Conservation (phyloP, 2,888 invertebrate species). For the Caenorhabditis sulstoni region DNA sequence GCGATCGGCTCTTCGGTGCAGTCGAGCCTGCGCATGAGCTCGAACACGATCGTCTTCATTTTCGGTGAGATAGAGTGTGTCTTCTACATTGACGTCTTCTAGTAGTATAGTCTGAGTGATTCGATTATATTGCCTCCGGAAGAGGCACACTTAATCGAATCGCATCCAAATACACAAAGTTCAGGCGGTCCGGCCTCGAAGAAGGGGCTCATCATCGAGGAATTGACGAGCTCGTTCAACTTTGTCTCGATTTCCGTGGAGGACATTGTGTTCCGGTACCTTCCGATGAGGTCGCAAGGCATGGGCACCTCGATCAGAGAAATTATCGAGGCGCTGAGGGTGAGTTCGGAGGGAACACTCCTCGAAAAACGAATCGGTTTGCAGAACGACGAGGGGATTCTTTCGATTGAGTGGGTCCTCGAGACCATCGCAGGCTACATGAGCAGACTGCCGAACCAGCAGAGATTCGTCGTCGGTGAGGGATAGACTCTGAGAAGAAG, state of each 20-base stretch:
- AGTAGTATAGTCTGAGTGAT: conserved; percentile 1
- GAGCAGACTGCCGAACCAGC: conserved; percentile 66
- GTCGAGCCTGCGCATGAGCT: conserved; percentile 30
- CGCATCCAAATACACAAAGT: conserved; percentile 16
- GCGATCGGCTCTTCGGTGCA: conserved; percentile 57
- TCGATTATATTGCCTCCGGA: conserved; percentile 12
- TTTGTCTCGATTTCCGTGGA: conserved; percentile 75
- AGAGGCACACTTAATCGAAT: conserved; percentile 9
- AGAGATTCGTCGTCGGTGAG: conserved; percentile 68
- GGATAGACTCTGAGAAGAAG: background rate
- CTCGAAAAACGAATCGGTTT: conserved; percentile 33
- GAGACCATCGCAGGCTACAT: conserved; percentile 76
- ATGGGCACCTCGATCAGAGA: conserved; percentile 71
- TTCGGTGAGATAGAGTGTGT: too few relatives aligned
- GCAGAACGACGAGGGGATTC: conserved; percentile 75
- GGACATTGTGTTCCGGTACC: conserved; percentile 78
- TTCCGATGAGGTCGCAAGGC: conserved; percentile 77
- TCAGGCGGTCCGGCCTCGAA: conserved; percentile 79
- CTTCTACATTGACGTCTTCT: too few relatives aligned
- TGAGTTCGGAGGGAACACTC: too few relatives aligned
- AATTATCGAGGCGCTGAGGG: conserved; percentile 74
- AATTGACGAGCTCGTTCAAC: conserved; percentile 76
- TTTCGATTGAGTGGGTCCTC: conserved; percentile 78
- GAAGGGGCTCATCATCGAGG: conserved; percentile 79
- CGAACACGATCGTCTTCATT: conserved; percentile 72